These are phyloP conservation scores for Diadophis punctatus DNA, from an alignment of 2,113 vertebrate species.

Conservation along the genomic window DNA sequence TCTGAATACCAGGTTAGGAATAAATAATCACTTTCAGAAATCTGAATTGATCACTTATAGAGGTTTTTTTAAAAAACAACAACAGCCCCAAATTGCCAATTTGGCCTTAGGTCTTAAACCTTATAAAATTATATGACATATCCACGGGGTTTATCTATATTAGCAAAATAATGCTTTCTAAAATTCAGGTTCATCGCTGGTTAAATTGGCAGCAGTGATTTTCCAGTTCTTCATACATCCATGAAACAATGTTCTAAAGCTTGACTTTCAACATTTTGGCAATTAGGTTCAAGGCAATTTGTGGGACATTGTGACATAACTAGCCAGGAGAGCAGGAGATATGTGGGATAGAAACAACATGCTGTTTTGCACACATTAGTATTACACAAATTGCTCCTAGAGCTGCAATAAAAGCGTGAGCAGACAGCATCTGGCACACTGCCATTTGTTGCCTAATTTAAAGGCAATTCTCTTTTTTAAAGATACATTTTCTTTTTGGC, in stretches of 20 bases:
- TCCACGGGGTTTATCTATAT: background rate
- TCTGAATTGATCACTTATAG: background rate
- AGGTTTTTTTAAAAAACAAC: background rate
- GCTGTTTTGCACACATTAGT: background rate
- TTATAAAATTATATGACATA: background rate
- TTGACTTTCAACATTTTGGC: background rate
- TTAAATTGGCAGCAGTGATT: background rate
- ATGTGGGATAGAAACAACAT: background rate
- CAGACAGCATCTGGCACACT: conserved; percentile 10
- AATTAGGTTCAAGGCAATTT: background rate
- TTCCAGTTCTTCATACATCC: background rate
- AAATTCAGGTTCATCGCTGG: background rate
- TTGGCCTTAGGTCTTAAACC: background rate
- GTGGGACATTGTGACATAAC: background rate
- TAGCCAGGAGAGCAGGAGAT: background rate
- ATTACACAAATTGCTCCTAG: background rate
- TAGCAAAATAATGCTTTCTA: background rate
- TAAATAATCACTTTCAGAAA: background rate
- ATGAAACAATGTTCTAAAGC: background rate
- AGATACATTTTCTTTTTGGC: background rate
- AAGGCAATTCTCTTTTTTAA: background rate
- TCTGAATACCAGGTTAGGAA: background rate
- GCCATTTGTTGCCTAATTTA: conserved; percentile 5
- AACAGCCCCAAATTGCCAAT: background rate
- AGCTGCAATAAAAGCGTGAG: background rate